Percentiles rank a stretch among this genome's conserved stretches.
These are phyloP conservation scores for Drosophila tristis DNA, from an alignment of 1,140 invertebrate species.

Conservation along the genomic window DNA sequence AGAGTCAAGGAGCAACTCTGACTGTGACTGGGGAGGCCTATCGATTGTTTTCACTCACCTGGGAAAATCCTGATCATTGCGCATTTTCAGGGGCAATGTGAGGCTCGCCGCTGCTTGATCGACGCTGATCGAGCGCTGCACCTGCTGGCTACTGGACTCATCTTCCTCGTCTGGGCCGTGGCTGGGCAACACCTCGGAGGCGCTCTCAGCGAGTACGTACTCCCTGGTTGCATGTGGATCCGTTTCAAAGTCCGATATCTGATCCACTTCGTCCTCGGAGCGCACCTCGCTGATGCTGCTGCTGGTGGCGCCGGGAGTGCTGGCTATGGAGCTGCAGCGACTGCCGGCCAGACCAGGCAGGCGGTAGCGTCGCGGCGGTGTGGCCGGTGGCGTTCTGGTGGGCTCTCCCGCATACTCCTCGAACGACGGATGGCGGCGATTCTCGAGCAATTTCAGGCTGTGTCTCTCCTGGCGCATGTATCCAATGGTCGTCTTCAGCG, in stretches of 20 bases:
- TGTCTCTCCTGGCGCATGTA: slow-evolving; percentile 54
- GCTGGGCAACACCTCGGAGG: slow-evolving; percentile 48
- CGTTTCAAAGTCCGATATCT: slow-evolving; percentile 72
- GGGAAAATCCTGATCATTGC: slow-evolving; percentile 65
- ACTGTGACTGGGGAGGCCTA: too few species aligned
- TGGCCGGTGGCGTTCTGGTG: slow-evolving; percentile 24
- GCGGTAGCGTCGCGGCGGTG: slow-evolving; percentile 50
- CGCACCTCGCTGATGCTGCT: slow-evolving; percentile 78
- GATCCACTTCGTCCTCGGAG: slow-evolving; percentile 79
- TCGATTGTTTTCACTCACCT: slow-evolving; percentile 48
- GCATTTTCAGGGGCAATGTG: slow-evolving; percentile 17
- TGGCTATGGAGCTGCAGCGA: slow-evolving; percentile 44
- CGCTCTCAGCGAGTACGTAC: slow-evolving; percentile 35
- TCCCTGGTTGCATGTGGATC: slow-evolving; percentile 35
- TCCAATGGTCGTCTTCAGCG: slow-evolving; percentile 43
- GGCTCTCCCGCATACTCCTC: slow-evolving; percentile 18
- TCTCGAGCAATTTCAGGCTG: slow-evolving; percentile 63
- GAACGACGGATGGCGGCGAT: slow-evolving; percentile 56
- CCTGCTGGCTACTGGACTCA: slow-evolving; percentile 24
- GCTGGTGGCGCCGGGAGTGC: slow-evolving; percentile 13
- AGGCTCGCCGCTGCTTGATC: slow-evolving; percentile 34
- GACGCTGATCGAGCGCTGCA: slow-evolving; percentile 66
- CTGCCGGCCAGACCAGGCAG: slow-evolving; percentile 31
- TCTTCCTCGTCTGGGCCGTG: not conserved
- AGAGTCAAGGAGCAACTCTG: too few species aligned